Conservation (phyloP, 2,113 vertebrate genomes). For the Ifrita kowaldi region DNA sequence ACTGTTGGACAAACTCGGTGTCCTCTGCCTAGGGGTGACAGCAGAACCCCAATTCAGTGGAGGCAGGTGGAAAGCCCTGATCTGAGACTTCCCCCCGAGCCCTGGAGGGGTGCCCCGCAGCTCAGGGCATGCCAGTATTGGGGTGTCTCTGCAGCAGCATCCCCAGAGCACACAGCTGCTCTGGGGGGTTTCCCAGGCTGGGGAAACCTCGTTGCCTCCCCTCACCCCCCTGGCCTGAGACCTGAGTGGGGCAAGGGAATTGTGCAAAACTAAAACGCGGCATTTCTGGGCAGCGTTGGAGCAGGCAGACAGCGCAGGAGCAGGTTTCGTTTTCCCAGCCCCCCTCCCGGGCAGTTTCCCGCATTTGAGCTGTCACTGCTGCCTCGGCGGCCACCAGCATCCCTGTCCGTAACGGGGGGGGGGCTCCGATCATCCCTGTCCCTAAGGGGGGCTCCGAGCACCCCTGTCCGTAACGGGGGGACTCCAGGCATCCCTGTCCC, state of each 20-base stretch:
- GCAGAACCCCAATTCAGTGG: neutral
- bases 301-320: neutral
- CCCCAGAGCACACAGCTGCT: neutral
- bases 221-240: neutral
- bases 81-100: neutral
- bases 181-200: neutral
- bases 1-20: neutral
- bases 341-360: neutral
- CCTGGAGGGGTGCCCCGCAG: neutral
- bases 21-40: neutral
- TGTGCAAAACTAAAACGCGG: neutral
- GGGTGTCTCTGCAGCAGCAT: neutral
- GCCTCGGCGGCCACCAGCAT: neutral
- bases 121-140: neutral
- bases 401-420: neutral
- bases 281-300: neutral
- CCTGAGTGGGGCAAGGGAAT: neutral
- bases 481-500: accelerated
- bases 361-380: neutral
- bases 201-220: neutral
- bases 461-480: neutral
- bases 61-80: neutral
- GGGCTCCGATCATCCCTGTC: accelerated
- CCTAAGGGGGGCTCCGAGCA: accelerated
- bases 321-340: neutral